Conservation (phyloP, 2,888 invertebrate genomes). For the Aphrophora alni region DNA sequence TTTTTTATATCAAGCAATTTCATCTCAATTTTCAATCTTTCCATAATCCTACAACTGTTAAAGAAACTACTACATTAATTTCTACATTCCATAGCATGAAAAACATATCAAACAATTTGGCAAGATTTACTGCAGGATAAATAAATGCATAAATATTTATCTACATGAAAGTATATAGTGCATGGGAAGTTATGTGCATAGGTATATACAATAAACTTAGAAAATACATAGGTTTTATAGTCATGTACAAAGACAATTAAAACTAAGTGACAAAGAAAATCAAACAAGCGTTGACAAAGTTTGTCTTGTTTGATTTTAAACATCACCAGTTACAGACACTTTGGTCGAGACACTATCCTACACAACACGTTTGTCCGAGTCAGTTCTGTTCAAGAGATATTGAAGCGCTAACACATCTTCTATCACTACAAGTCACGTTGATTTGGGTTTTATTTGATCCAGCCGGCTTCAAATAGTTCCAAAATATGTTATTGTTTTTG, state of each 20-base stretch:
- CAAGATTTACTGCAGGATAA: background rate
- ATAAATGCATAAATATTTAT: background rate
- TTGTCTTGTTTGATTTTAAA: background rate
- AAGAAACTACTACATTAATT: background rate
- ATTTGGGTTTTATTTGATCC: background rate
- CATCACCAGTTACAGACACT: background rate
- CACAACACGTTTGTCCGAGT: background rate
- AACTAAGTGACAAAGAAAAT: background rate
- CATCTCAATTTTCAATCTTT: background rate
- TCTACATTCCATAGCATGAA: background rate
- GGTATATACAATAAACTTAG: slow-evolving; percentile 2
- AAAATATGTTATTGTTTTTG: background rate
- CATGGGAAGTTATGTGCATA: background rate
- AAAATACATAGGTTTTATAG: background rate
- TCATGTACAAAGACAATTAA: background rate
- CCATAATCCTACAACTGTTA: background rate
- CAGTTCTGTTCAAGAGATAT: background rate
- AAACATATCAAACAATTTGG: background rate
- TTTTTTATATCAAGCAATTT: background rate
- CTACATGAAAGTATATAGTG: background rate
- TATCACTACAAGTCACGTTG: background rate
- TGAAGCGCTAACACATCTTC: background rate
- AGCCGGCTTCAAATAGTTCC: background rate
- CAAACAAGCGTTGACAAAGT: background rate
- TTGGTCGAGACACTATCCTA: background rate